phyloP scores from a whole-genome alignment of 2,113 vertebrate species.

The Numenius arquata region DNA sequence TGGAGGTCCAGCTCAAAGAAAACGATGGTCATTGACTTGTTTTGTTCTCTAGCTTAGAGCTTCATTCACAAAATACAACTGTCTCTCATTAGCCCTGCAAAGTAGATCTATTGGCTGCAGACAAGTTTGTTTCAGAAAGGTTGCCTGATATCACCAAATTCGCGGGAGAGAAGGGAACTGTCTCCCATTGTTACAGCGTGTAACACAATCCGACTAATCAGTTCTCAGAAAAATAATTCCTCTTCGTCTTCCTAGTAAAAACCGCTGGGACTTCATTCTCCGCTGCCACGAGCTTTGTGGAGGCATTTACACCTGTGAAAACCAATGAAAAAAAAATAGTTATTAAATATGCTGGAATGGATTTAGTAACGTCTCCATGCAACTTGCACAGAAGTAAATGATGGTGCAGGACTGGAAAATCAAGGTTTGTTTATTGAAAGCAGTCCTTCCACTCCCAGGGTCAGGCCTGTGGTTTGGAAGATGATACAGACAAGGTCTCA shows the following conservation, averaged over 20 bases:
- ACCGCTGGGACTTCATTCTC: neutral
- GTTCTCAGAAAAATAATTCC: neutral
- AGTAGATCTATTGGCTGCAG: neutral
- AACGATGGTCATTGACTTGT: neutral
- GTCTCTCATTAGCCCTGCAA: neutral
- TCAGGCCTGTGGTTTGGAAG: constrained; percentile 60
- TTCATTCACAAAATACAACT: constrained; percentile 1
- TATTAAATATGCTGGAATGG: neutral
- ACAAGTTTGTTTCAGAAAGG: neutral
- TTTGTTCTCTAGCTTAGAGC: neutral
- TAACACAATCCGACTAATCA: neutral
- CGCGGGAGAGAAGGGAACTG: neutral
- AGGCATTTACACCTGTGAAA: constrained; percentile 31
- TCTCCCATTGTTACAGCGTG: neutral
- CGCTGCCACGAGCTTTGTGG: neutral
- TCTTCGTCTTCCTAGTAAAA: neutral
- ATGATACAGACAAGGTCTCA: constrained; percentile 48
- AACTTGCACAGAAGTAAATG: constrained; percentile 36
- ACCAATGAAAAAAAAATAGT: neutral
- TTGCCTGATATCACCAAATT: neutral
- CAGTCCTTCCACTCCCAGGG: constrained; percentile 48
- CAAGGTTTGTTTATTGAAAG: constrained; percentile 53
- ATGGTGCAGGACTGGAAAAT: constrained; percentile 55
- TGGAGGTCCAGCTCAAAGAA: neutral
- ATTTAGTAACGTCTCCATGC: neutral